These are phyloP conservation scores for Anguilla megastoma DNA, from an alignment of 2,797 vertebrate genomes.

Conservation along the genomic window DNA sequence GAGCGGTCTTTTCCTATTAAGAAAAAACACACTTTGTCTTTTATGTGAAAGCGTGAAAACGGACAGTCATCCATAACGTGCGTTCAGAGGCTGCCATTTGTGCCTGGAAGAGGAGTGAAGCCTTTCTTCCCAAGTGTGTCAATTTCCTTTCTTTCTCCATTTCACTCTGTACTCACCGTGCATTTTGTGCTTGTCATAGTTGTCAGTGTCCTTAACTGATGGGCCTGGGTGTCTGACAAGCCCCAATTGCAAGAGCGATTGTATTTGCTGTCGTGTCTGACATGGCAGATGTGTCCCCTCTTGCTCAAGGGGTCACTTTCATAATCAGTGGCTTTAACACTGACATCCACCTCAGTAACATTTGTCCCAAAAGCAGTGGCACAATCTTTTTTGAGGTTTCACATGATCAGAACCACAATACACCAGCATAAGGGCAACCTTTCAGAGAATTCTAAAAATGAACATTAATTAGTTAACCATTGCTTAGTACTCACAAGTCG, in stretches of 20 bases:
- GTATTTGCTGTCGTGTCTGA: background rate
- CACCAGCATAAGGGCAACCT: background rate
- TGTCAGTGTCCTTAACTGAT: conserved; percentile 6
- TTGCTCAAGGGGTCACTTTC: background rate
- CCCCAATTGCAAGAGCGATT: background rate
- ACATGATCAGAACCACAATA: background rate
- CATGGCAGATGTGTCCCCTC: background rate
- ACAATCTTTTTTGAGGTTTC: background rate
- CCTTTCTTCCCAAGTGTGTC: background rate
- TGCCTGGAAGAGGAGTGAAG: background rate
- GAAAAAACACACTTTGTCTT: background rate
- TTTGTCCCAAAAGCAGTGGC: background rate
- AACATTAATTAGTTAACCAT: background rate
- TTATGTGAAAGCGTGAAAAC: background rate
- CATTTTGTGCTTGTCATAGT: conserved; percentile 11
- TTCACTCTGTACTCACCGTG: background rate
- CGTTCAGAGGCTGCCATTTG: background rate
- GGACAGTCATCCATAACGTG: background rate
- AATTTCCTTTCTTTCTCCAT: background rate
- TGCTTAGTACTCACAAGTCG: background rate
- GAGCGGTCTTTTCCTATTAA: background rate
- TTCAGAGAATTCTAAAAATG: too few relatives aligned
- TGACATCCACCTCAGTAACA: background rate
- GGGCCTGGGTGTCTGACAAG: background rate
- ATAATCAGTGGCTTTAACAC: background rate